Conservation (phyloP, 2,113 vertebrate genomes). For the Coryphaenoides rupestris region DNA sequence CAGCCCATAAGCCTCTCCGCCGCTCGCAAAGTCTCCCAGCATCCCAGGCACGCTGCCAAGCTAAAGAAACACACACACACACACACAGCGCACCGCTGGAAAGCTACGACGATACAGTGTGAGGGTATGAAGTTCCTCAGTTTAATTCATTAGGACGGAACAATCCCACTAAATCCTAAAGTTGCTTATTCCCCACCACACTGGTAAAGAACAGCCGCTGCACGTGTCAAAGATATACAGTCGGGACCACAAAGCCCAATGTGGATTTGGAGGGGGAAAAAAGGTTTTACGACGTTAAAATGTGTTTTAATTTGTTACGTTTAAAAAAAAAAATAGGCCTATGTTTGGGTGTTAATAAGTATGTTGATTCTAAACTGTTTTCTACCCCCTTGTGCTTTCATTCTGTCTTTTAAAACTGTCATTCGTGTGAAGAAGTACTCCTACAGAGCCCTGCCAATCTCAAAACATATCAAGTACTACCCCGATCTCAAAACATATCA, state of each 20-base stretch:
- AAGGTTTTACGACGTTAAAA: too few relatives aligned
- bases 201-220: constrained; percentile 1
- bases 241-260: neutral
- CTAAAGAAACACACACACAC: constrained; percentile 38
- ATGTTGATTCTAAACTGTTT: too few relatives aligned
- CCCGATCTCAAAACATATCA: too few relatives aligned
- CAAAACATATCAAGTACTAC: too few relatives aligned
- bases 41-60: constrained; percentile 31
- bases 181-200: constrained; percentile 11
- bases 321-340: too few relatives aligned
- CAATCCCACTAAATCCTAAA: constrained; percentile 14
- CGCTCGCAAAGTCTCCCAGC: constrained; percentile 29
- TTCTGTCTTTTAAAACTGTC: too few relatives aligned
- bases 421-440: too few relatives aligned
- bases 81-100: constrained; percentile 14
- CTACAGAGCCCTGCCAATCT: too few relatives aligned
- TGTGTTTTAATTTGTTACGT: too few relatives aligned
- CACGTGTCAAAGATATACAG: neutral
- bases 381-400: too few relatives aligned
- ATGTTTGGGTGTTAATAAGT: too few relatives aligned
- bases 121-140: constrained; percentile 3
- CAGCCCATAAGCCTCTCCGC: constrained; percentile 31
- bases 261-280: neutral
- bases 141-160: constrained; percentile 37
- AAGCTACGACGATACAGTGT: neutral